Base-by-base conservation (phyloP, 2,888 invertebrate species). In the Lysandra bellargus region DNA sequence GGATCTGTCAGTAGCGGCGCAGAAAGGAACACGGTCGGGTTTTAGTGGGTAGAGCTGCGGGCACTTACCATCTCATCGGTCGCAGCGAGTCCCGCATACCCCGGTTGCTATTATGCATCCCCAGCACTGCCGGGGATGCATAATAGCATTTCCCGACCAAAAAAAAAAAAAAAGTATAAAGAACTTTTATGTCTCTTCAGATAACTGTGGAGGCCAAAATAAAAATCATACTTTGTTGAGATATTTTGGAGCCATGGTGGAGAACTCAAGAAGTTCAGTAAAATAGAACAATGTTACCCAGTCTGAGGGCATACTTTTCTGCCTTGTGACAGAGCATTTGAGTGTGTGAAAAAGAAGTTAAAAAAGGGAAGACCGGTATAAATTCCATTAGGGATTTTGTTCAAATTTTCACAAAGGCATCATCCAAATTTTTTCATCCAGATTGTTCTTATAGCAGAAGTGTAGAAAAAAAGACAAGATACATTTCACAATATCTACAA, bases 271-370 rank as follows among this genome's bases (percentile, higher is more conserved):
- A 40, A 23, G 9, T n/a, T n/a, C n/a, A n/a, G n/a, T n/a, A n/a
- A n/a, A n/a, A n/a, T n/a, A n/a, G n/a, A n/a, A n/a, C n/a, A n/a
- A 44, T 23, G n/a, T 44, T 75, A 44, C 40, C 75, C 75, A 44
- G 23, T 75, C n/a, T 14, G 75, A 40, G 75, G 44, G 44, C 75
- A 75, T 75, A 53, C 75, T 75, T 75, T 75, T 44, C 40, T 75
- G 44, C 75, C 75, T n/a, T 75, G 75, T 75, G 75, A 75, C 44
- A 75, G 75, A 75, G 75, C 75, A 7, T 75, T 75, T 75, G 75
- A 53, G 53, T 14, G 53, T 53, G 14, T 53, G 57, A 57, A 57
- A 57, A 57, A 57, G 53, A 57, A 57, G 53, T 57, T 57, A 73
- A 73, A 73, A 33, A 73, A 37, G 73, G 73, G 73, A 17, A 40